These are phyloP conservation scores for Drosophila jambulina DNA, from an alignment of 1,140 invertebrate species.

Conservation along the genomic window DNA sequence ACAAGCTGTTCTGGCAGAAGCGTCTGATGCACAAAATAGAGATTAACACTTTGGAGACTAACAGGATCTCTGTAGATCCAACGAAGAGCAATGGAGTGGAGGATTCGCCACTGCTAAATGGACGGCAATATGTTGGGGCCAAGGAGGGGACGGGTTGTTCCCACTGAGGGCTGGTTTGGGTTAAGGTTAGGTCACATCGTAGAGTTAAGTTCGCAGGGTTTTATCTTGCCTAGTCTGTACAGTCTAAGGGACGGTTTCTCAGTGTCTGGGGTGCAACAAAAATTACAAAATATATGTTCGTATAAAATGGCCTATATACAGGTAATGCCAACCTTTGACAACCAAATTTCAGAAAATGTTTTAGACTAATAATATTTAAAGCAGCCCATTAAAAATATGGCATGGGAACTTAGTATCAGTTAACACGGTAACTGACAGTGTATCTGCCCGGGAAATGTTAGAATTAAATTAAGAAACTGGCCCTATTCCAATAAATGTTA, in stretches of 20 bases:
- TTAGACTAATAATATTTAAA: not conserved
- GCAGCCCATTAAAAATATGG: not conserved
- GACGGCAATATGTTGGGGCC: conserved; percentile 39
- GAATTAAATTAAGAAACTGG: not conserved
- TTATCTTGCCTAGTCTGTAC: conserved; percentile 26
- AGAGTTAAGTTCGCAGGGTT: conserved; percentile 20
- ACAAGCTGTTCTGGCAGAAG: conserved; percentile 53
- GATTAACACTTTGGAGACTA: conserved; percentile 48
- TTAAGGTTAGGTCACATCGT: conserved; percentile 32
- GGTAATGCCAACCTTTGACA: not conserved
- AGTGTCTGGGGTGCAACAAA: not conserved
- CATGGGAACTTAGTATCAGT: too few species aligned
- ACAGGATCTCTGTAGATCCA: conserved; percentile 4
- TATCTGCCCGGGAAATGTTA: not conserved
- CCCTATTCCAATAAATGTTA: conserved; percentile 11
- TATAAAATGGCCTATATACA: not conserved
- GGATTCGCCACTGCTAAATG: conserved; percentile 59
- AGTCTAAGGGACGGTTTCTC: conserved; percentile 1
- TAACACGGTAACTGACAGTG: not conserved
- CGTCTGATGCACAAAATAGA: conserved; percentile 67
- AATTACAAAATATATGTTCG: not conserved
- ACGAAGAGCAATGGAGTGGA: conserved; percentile 39
- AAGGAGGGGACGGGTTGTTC: conserved; percentile 12
- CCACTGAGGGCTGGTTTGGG: conserved; percentile 17
- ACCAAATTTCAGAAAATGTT: not conserved